Percentiles rank a stretch among this genome's conserved stretches.
phyloP scores from a whole-genome alignment of 1,140 invertebrate genomes.

The Euglossa dilemma region DNA sequence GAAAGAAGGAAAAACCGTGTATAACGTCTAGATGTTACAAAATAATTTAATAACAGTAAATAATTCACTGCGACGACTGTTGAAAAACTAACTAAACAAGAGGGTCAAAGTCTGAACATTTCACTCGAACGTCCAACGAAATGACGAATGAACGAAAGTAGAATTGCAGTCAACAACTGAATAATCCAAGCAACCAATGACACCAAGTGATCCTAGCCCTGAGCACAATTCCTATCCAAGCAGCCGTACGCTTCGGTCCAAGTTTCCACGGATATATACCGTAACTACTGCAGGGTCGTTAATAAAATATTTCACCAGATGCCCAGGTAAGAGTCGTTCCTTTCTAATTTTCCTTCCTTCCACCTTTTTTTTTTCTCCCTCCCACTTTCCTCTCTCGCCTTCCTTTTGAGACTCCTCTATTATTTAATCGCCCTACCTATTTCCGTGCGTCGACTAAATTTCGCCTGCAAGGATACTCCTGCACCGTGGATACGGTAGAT shows the following conservation, averaged over 20 bases:
- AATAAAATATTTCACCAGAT: conserved; percentile 44
- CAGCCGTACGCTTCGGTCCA: not conserved
- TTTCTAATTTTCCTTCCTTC: conserved; percentile 1
- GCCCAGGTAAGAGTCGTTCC: not conserved
- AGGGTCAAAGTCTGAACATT: no score
- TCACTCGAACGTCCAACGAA: no score
- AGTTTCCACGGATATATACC: not conserved
- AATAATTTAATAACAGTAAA: no score
- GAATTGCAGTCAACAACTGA: conserved; percentile 14
- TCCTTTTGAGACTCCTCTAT: not conserved
- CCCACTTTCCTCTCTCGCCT: no score
- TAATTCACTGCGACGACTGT: no score
- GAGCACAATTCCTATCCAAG: not conserved
- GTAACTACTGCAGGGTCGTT: conserved; percentile 21
- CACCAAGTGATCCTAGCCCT: not conserved
- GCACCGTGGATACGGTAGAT: not conserved
- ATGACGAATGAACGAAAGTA: not conserved
- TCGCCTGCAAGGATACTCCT: conserved; percentile 15
- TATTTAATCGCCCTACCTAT: conserved; percentile 32
- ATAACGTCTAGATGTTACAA: no score
- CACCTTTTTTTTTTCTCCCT: no score
- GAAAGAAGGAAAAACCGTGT: no score
- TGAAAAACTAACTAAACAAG: no score
- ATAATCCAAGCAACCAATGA: conserved; percentile 19
- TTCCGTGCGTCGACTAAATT: conserved; percentile 15